phyloP scores from a whole-genome alignment of 2,113 vertebrate species.

The Polypterus bichir region DNA sequence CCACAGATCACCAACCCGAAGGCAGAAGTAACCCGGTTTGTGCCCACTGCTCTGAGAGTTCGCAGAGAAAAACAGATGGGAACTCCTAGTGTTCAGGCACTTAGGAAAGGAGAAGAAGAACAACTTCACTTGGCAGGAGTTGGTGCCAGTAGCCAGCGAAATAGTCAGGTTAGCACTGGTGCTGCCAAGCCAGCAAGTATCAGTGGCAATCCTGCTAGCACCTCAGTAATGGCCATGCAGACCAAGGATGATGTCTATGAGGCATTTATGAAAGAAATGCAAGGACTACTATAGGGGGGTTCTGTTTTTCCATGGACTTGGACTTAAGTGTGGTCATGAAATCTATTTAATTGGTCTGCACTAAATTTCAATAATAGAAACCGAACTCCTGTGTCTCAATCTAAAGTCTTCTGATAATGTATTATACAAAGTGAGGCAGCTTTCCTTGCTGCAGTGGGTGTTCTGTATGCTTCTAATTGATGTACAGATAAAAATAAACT shows the following conservation, averaged over 20 bases:
- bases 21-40: conserved; percentile 88
- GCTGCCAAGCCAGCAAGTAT: conserved; percentile 40
- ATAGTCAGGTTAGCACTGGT: conserved; percentile 38
- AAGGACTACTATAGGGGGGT: conserved; percentile 68
- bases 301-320: too few relatives aligned
- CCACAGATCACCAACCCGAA: conserved; percentile 96
- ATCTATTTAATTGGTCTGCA: too few relatives aligned
- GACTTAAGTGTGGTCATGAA: too few relatives aligned
- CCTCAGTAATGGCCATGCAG: conserved; percentile 67
- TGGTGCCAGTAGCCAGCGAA: conserved; percentile 45
- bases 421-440: too few relatives aligned
- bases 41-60: conserved; percentile 84
- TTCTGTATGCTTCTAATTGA: too few relatives aligned
- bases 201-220: conserved; percentile 37
- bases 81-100: conserved; percentile 9
- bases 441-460: too few relatives aligned
- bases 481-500: too few relatives aligned
- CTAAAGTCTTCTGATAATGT: too few relatives aligned
- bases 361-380: too few relatives aligned
- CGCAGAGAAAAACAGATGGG: conserved; percentile 66
- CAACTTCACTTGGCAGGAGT: conserved; percentile 57
- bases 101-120: conserved; percentile 8
- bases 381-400: too few relatives aligned
- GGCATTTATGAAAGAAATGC: conserved; percentile 98
- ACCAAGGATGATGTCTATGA: conserved; percentile 97